Evolutionary conservation across 2,113 vertebrate genomes (phyloP).

Genomic region (Bubo scandiacus): DNA sequence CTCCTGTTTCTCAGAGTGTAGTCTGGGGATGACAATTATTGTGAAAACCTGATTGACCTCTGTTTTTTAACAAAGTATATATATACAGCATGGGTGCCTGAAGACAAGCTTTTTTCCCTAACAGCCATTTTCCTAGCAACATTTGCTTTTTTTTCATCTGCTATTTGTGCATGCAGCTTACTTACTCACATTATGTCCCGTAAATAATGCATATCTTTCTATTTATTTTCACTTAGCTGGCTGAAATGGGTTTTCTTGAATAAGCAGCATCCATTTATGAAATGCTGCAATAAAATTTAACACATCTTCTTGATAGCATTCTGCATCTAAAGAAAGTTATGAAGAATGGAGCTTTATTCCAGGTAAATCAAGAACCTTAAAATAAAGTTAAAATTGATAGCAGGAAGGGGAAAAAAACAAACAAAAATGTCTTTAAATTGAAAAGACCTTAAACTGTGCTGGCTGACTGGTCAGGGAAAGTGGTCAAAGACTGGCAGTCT

Average conservation of each 20-base stretch:
- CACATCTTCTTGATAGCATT: not conserved
- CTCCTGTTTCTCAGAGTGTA: not conserved
- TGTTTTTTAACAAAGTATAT: not conserved
- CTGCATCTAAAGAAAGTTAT: not conserved
- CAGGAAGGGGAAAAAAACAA: not conserved
- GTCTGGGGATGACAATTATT: not conserved
- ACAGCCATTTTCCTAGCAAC: not conserved
- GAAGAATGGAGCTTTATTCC: not conserved
- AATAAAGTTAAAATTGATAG: not conserved
- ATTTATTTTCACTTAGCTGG: conserved; percentile 52
- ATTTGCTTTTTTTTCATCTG: conserved; percentile 8
- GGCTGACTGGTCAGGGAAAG: not conserved
- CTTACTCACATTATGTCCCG: not conserved
- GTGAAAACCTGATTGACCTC: not conserved
- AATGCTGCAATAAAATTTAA: conserved; percentile 37
- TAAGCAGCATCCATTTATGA: conserved; percentile 30
- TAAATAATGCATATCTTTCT: conserved; percentile 57
- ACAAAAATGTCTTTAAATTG: not conserved
- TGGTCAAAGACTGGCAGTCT: not conserved
- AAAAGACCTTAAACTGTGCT: not conserved
- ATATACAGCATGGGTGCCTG: not conserved
- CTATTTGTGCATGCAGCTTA: conserved; percentile 8
- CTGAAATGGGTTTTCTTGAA: conserved; percentile 41
- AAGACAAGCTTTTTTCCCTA: not conserved
- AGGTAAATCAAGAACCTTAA: not conserved